Conservation (phyloP, 2,113 vertebrate species). For the Megaleporinus macrocephalus region DNA sequence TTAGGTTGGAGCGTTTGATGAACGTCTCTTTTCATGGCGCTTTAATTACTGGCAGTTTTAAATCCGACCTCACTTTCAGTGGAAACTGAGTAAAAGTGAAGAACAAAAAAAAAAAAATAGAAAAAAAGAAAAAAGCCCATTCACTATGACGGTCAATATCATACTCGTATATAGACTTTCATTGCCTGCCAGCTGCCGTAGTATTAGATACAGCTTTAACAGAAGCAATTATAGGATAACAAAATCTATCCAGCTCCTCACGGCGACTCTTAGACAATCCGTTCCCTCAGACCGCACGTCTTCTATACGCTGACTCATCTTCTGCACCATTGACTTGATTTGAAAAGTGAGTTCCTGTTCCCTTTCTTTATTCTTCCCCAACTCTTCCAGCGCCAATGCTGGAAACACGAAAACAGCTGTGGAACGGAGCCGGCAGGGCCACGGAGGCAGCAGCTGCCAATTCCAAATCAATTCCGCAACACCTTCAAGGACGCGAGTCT, state of each 20-base stretch:
- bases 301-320: no score
- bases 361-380: constrained; percentile 3
- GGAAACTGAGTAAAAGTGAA: neutral
- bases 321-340: no score
- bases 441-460: constrained; percentile 5
- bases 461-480: neutral
- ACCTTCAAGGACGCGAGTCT: neutral
- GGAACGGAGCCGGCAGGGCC: constrained; percentile 4
- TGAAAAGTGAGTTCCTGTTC: neutral
- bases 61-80: neutral
- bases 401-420: constrained; percentile 33
- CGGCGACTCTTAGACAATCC: no score
- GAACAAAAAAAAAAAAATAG: neutral
- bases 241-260: no score
- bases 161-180: neutral
- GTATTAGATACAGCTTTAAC: neutral
- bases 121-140: neutral
- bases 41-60: constrained; percentile 36
- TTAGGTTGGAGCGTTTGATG: neutral
- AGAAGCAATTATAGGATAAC: neutral
- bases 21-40: constrained; percentile 4
- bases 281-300: no score
- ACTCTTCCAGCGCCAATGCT: neutral
- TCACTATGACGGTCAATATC: neutral
- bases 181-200: neutral